These are phyloP conservation scores for Serranochromis macrocephalus DNA, from an alignment of 2,113 vertebrate genomes.

Conservation along the genomic window DNA sequence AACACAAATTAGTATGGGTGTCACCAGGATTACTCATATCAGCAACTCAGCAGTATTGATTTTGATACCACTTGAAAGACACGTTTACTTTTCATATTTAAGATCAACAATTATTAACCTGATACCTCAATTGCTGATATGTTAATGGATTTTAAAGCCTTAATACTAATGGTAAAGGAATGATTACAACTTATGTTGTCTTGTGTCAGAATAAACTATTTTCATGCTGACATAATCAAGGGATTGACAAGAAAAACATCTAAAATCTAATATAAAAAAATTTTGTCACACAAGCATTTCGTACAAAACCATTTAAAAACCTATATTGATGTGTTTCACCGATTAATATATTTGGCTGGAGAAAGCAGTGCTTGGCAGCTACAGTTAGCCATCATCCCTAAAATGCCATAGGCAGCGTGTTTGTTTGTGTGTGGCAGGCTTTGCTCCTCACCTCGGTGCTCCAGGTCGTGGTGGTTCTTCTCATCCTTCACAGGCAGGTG, in stretches of 20 bases:
- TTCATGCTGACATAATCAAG: background rate
- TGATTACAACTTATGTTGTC: background rate
- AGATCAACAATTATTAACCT: background rate
- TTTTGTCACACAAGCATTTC: background rate
- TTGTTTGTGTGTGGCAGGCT: background rate
- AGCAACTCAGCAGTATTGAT: background rate
- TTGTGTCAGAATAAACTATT: background rate
- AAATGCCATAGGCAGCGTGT: background rate
- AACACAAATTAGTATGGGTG: slow-evolving; percentile 54
- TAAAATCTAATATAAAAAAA: background rate
- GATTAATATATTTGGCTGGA: background rate
- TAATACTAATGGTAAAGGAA: background rate
- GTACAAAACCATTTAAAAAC: background rate
- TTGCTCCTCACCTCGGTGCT: slow-evolving; percentile 86
- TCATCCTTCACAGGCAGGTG: slow-evolving; percentile 93
- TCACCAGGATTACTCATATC: background rate
- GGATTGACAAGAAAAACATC: background rate
- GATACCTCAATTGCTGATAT: background rate
- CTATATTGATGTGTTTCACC: background rate
- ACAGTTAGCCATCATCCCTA: background rate
- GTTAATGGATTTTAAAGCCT: background rate
- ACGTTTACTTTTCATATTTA: background rate
- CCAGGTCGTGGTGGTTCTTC: slow-evolving; percentile 95
- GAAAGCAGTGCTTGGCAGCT: background rate
- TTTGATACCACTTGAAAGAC: background rate